phyloP scores from a whole-genome alignment of 2,113 vertebrate genomes.

The Plecotus auritus region DNA sequence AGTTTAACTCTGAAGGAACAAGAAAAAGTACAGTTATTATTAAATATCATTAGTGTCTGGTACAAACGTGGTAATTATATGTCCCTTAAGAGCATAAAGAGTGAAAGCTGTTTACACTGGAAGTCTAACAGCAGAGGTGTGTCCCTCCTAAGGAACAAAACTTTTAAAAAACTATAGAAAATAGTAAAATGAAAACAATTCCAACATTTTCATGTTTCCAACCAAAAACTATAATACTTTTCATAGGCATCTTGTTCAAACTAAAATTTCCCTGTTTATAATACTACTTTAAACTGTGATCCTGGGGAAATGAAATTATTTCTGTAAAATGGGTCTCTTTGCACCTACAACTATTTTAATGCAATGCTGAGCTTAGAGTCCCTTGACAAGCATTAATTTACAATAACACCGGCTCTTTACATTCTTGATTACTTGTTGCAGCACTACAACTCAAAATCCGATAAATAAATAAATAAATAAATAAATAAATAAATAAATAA shows the following conservation, averaged over 20 bases:
- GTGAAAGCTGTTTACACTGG: neutral
- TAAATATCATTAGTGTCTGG: constrained; percentile 20
- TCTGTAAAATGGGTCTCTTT: neutral
- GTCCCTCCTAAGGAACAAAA: neutral
- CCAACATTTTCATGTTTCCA: constrained; percentile 16
- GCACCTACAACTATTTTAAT: neutral
- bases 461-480: neutral
- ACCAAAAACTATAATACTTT: neutral
- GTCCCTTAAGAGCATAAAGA: constrained; percentile 33
- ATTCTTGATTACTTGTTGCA: neutral
- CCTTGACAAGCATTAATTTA: neutral
- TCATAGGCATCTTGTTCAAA: neutral
- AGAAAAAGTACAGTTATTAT: neutral
- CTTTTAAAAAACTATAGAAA: constrained; percentile 23
- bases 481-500: too few relatives aligned
- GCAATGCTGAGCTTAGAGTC: neutral
- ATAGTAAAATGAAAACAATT: constrained; percentile 34
- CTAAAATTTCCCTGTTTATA: neutral
- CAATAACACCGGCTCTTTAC: neutral
- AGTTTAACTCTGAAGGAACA: constrained; percentile 25
- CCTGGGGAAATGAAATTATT: constrained; percentile 7
- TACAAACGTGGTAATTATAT: constrained; percentile 24
- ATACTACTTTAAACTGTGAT: neutral
- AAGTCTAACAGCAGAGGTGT: neutral
- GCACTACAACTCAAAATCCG: neutral